Evolutionary conservation across 2,113 vertebrate genomes (phyloP).

Genomic region (Miniopterus natalensis): DNA sequence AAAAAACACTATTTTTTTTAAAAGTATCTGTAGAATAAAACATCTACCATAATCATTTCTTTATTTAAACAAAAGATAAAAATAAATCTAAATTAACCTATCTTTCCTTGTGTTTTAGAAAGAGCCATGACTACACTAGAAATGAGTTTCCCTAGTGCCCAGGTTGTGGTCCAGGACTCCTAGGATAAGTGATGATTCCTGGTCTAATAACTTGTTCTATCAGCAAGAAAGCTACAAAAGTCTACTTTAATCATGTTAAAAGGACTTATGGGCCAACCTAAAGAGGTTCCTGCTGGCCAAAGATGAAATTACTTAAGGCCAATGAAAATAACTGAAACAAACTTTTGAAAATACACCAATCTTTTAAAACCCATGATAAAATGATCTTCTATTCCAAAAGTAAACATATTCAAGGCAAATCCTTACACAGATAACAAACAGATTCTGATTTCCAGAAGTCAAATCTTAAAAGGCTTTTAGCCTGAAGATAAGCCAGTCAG

Average conservation of each 20-base stretch:
- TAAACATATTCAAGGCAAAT: background rate
- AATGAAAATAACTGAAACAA: background rate
- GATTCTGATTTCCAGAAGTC: background rate
- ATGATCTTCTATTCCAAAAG: background rate
- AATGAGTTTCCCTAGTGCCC: background rate
- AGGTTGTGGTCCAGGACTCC: background rate
- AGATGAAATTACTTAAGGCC: background rate
- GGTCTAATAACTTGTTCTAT: background rate
- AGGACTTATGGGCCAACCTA: background rate
- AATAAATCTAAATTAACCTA: background rate
- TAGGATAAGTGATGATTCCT: background rate
- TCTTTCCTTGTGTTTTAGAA: constrained; percentile 9
- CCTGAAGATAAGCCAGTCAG: background rate
- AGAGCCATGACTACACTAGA: background rate
- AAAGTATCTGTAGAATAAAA: background rate
- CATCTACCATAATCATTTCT: background rate
- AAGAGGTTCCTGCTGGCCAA: background rate
- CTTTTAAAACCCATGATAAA: background rate
- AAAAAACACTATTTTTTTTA: too few relatives aligned
- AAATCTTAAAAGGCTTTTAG: background rate
- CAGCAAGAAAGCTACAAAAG: constrained; percentile 1
- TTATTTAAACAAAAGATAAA: constrained; percentile 5
- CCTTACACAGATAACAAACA: background rate
- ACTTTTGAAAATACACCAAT: background rate
- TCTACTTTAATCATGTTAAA: background rate